Evolutionary conservation across 2,888 invertebrate genomes (phyloP), one percentile per base, ranked within the genome.

Genomic region (Drosophila mayaguana): DNA sequence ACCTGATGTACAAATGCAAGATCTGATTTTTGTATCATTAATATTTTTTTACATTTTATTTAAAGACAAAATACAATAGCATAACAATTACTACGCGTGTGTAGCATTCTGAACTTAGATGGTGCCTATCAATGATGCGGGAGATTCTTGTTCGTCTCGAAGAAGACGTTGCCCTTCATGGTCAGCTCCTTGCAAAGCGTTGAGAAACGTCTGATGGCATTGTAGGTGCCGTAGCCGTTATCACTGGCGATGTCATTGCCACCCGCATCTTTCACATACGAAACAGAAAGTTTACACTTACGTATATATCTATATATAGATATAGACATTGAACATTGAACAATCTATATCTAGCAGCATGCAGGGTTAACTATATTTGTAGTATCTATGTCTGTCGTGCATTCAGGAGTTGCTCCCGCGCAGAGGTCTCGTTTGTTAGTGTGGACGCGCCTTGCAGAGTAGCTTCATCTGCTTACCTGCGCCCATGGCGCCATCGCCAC

Each of bases 181-280:
- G 89, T 90, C 63, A 93, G 83, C 75, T 93, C 92, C 86, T 92
- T 93, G 88, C 92, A 92, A 51, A 93, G 88, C 54, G 92, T 91
- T 28, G 93, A 93, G 75, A 92, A 93, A 55, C 92, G 90, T 60
- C 92, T 83, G 72, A 92, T 92, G 72, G 92, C 92, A 67, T 83
- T 90, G 80, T 90, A 92, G 50, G 91, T 90, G 75, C 85, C 65
- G 40, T 66, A 76, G 66, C 64, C 72, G 12, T 32, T 22, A 32
- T 32, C 32, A 11, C 9, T 90, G 75, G 78, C 60, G 45, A 68
- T 81, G 65, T 60, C 78, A 11, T 2, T 16, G 34, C 18, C 20
- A 20, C 51, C 61, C 66, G 60, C 72, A 75, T 81, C 88, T 81
- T 78, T 16, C 48, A 57, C n/a, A 40, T 45, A 65, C 38, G 54